Evolutionary conservation across 2,113 vertebrate genomes (phyloP).

Genomic region (Mugil cephalus): DNA sequence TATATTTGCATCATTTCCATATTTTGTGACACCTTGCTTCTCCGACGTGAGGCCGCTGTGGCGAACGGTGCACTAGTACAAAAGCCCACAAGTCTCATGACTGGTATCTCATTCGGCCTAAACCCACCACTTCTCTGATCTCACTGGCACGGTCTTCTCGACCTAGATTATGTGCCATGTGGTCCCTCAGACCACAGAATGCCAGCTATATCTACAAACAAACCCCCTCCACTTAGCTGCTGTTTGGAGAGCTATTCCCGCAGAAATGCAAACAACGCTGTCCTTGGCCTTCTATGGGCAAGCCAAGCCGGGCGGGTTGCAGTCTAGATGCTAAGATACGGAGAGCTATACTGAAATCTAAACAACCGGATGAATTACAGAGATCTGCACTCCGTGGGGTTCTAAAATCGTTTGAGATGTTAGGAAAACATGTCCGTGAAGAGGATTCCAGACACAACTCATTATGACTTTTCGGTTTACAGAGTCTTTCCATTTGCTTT

Average conservation of each 20-base stretch:
- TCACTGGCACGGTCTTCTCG: conserved; percentile 56
- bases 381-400: conserved; percentile 37
- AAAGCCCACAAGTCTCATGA: conserved; percentile 2
- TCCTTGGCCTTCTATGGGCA: conserved; percentile 61
- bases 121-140: conserved; percentile 50
- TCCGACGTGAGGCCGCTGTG: conserved; percentile 1
- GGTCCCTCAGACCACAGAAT: conserved; percentile 67
- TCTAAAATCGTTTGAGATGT: conserved; percentile 59
- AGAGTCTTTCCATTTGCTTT: conserved; percentile 38
- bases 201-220: conserved; percentile 76
- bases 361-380: conserved; percentile 66
- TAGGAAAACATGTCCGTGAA: conserved; percentile 50
- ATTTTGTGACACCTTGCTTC: conserved; percentile 10
- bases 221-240: conserved; percentile 62
- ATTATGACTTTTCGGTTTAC: conserved; percentile 54
- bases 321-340: conserved; percentile 24
- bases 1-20: conserved; percentile 5
- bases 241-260: conserved; percentile 68
- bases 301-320: conserved; percentile 20
- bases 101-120: conserved; percentile 36
- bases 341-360: conserved; percentile 43
- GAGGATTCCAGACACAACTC: conserved; percentile 40
- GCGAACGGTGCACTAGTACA: conserved; percentile 13
- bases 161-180: conserved; percentile 75
- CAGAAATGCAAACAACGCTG: conserved; percentile 75